phyloP scores from a whole-genome alignment of 2,797 vertebrate species.

The Furcifer pardalis region DNA sequence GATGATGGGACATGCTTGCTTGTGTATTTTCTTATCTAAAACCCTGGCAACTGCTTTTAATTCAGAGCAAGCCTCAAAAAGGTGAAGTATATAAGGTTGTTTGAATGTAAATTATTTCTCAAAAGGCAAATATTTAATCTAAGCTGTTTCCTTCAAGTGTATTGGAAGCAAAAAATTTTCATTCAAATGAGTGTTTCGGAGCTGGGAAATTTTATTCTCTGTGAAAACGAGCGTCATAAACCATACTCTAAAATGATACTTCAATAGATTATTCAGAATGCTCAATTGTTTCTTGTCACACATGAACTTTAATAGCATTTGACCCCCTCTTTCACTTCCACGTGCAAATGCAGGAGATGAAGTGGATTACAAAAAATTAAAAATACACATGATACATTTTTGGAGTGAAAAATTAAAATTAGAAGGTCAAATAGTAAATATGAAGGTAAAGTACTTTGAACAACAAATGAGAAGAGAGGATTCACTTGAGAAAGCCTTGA shows the following conservation, averaged over 20 bases:
- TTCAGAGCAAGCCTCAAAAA: not conserved
- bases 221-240: not conserved
- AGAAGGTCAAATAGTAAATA: too few relatives aligned
- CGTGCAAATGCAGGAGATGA: not conserved
- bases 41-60: not conserved
- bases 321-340: not conserved
- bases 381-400: too few relatives aligned
- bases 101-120: not conserved
- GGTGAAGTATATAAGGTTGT: not conserved
- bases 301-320: not conserved
- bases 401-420: too few relatives aligned
- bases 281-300: not conserved
- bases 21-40: not conserved
- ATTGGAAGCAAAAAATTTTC: too few relatives aligned
- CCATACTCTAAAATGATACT: not conserved
- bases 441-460: too few relatives aligned
- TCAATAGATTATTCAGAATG: not conserved
- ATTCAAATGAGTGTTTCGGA: not conserved
- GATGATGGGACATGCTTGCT: not conserved
- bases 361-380: not conserved
- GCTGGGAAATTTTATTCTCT: not conserved
- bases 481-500: too few relatives aligned
- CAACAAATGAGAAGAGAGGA: too few relatives aligned
- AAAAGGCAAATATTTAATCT: slow-evolving; percentile 12
- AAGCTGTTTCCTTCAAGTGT: not conserved